phyloP scores from a whole-genome alignment of 2,113 vertebrate genomes.

The Progne subis region DNA sequence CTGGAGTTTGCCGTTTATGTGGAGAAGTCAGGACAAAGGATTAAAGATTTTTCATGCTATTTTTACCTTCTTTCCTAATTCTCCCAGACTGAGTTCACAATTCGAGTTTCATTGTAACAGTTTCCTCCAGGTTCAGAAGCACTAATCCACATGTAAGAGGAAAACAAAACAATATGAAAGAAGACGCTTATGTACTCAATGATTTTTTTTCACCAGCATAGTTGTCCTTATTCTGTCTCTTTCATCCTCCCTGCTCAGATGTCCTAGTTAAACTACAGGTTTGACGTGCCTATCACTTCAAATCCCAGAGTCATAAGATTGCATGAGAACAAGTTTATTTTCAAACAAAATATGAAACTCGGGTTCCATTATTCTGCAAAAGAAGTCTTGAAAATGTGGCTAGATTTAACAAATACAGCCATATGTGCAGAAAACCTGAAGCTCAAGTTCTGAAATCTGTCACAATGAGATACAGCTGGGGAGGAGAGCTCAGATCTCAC shows the following conservation, averaged over 20 bases:
- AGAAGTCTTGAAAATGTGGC: not conserved
- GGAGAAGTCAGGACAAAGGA: not conserved
- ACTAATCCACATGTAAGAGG: not conserved
- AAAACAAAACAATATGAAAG: not conserved
- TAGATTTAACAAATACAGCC: not conserved
- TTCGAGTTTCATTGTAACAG: not conserved
- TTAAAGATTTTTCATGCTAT: not conserved
- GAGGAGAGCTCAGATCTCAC: rapidly evolving
- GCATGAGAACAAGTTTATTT: not conserved
- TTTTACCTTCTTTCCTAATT: conserved; percentile 6
- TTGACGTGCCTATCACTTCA: conserved; percentile 27
- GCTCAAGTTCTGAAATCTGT: not conserved
- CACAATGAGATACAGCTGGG: not conserved
- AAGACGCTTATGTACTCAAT: not conserved
- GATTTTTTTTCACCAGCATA: not conserved
- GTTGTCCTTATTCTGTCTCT: conserved; percentile 40
- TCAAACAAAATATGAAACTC: not conserved
- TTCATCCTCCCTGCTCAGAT: not conserved
- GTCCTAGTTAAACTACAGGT: conserved; percentile 2
- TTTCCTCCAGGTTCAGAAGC: not conserved
- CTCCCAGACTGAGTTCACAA: not conserved
- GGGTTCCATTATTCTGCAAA: not conserved
- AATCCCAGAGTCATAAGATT: not conserved
- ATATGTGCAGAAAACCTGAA: not conserved
- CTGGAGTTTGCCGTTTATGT: not conserved